Conservation (phyloP, 2,113 vertebrate genomes). For the Chaetops frenatus region DNA sequence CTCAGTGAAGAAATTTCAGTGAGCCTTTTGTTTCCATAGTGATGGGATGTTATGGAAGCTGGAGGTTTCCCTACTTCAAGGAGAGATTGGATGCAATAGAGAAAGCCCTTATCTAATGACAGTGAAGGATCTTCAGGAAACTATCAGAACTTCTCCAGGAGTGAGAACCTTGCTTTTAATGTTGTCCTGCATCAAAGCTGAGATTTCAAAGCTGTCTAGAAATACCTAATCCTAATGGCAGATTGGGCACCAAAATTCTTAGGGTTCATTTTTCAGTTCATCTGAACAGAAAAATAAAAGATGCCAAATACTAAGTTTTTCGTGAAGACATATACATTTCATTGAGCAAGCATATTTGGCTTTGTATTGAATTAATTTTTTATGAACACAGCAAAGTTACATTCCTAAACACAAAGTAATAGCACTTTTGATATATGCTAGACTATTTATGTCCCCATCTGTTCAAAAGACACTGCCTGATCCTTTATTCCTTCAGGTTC, state of each 20-base stretch:
- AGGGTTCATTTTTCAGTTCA: neutral
- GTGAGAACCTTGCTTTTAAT: conserved; percentile 34
- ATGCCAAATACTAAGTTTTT: conserved; percentile 37
- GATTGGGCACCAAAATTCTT: neutral
- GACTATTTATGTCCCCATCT: conserved; percentile 34
- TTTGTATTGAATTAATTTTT: neutral
- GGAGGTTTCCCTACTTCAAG: conserved; percentile 8
- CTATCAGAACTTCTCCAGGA: conserved; percentile 42
- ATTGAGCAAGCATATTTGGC: neutral
- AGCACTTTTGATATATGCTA: conserved; percentile 25
- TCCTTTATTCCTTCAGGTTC: neutral
- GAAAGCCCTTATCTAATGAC: conserved; percentile 30
- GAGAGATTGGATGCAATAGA: conserved; percentile 8
- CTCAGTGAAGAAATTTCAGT: neutral
- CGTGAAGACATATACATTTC: neutral
- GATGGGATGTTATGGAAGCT: neutral
- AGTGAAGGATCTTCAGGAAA: conserved; percentile 33
- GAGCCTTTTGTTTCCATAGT: neutral
- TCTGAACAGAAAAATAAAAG: conserved; percentile 42
- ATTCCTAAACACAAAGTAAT: conserved; percentile 19
- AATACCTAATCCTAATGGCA: neutral
- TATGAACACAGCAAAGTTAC: conserved; percentile 18
- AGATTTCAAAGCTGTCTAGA: neutral
- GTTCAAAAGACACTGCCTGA: conserved; percentile 17
- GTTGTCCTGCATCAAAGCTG: neutral